Evolutionary conservation across 2,888 invertebrate genomes (phyloP).

Genomic region (Lomographa bimaculata): DNA sequence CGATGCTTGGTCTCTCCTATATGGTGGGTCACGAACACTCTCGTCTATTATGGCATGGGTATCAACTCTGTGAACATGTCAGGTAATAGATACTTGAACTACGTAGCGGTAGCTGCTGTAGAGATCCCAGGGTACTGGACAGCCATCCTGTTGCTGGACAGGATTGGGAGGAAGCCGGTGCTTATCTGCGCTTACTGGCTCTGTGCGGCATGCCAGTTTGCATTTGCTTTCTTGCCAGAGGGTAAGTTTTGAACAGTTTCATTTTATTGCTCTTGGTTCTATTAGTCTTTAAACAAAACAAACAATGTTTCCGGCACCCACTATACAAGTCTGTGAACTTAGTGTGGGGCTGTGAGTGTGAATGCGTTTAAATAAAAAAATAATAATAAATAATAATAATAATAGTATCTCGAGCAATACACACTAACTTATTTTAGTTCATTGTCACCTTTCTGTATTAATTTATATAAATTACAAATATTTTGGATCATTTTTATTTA

Average conservation of each 20-base stretch:
- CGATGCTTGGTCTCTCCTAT: slow-evolving; percentile 74
- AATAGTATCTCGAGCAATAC: too few species aligned
- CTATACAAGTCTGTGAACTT: too few species aligned
- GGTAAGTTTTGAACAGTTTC: slow-evolving; percentile 57
- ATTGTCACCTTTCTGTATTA: too few species aligned
- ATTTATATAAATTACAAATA: too few species aligned
- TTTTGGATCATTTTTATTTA: too few species aligned
- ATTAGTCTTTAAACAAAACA: too few species aligned
- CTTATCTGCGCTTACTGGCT: slow-evolving; percentile 84
- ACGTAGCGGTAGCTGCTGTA: slow-evolving; percentile 85
- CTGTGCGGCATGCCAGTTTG: slow-evolving; percentile 85
- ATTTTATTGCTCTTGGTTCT: too few species aligned
- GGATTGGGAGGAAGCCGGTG: slow-evolving; percentile 85
- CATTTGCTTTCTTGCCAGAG: slow-evolving; percentile 83
- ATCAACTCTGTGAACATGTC: slow-evolving; percentile 87
- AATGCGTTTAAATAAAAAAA: too few species aligned
- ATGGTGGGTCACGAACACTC: slow-evolving; percentile 88
- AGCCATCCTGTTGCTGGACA: slow-evolving; percentile 85
- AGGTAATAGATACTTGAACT: slow-evolving; percentile 87
- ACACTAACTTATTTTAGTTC: too few species aligned
- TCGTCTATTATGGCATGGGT: slow-evolving; percentile 88
- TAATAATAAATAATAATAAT: too few species aligned
- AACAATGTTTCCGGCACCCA: too few species aligned
- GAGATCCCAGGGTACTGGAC: slow-evolving; percentile 89
- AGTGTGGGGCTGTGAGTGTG: too few species aligned